phyloP scores from a whole-genome alignment of 2,888 invertebrate genomes.

The Poecilobothrus nobilitatus region DNA sequence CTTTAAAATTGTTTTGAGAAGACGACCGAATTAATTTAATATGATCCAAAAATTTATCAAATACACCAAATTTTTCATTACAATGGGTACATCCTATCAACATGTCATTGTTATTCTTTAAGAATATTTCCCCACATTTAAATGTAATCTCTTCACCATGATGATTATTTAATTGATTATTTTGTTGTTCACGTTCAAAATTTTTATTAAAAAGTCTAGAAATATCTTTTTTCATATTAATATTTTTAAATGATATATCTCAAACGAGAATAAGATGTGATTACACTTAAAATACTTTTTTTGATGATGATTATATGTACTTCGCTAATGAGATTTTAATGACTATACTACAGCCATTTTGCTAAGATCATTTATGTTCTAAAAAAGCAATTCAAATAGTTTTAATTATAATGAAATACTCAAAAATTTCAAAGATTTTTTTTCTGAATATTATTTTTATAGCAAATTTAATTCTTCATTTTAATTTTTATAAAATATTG shows the following conservation, averaged over 20 bases:
- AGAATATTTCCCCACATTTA: constrained; percentile 8
- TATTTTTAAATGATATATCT: not conserved
- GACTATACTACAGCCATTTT: constrained; percentile 5
- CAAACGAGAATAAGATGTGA: not conserved
- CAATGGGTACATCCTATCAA: not conserved
- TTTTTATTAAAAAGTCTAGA: not conserved
- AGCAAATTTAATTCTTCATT: not conserved
- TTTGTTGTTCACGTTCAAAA: not conserved
- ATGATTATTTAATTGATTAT: constrained; percentile 3
- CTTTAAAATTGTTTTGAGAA: not conserved
- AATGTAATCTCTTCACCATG: not conserved
- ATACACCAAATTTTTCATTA: not conserved
- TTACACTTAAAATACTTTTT: not conserved
- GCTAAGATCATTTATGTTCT: not conserved
- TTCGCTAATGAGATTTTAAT: constrained; percentile 1
- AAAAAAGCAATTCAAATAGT: not conserved
- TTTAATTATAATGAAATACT: not conserved
- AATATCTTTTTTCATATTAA: not conserved
- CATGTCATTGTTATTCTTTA: constrained; percentile 2
- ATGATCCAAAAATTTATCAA: constrained; percentile 7
- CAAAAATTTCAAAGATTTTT: not conserved
- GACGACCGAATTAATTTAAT: not conserved
- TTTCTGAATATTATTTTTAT: not conserved
- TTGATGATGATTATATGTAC: not conserved
- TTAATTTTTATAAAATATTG: not conserved